A percentile compares a stretch with the other conserved stretches of the same genome.
These are phyloP conservation scores for Drosophila asahinai DNA, from an alignment of 1,140 invertebrate genomes.

Conservation along the genomic window DNA sequence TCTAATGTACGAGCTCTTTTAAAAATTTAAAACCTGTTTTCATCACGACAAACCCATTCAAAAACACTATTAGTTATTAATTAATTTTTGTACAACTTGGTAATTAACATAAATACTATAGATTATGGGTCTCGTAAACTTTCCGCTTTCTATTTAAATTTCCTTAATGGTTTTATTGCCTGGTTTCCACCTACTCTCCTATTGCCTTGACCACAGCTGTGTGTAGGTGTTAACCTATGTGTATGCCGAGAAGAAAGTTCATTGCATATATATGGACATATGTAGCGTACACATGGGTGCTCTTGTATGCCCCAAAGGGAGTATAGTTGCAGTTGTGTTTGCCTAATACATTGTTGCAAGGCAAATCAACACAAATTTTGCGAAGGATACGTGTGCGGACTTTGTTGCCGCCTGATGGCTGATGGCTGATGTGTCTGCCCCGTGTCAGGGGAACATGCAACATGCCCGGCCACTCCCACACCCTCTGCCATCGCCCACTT, in stretches of 20 bases:
- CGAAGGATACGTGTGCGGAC: constrained; percentile 51
- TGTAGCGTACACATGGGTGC: constrained; percentile 1
- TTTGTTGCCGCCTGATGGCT: constrained; percentile 35
- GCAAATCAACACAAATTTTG: constrained; percentile 58
- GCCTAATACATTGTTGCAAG: constrained; percentile 57
- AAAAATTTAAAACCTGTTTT: too few species aligned
- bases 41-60: background rate
- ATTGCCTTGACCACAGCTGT: constrained; percentile 26
- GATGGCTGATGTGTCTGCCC: constrained; percentile 27
- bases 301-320: constrained; percentile 21
- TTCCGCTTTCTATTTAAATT: background rate
- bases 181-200: background rate
- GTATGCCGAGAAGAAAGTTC: constrained; percentile 22
- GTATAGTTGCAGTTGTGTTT: constrained; percentile 52
- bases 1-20: too few species aligned
- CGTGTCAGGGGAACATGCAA: constrained; percentile 47
- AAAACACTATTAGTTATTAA: background rate
- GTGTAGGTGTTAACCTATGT: constrained; percentile 8
- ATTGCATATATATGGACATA: constrained; percentile 6
- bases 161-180: background rate
- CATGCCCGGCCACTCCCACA: constrained; percentile 17
- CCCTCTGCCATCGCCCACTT: constrained; percentile 15
- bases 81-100: background rate
- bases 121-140: background rate
- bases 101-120: too few species aligned